Conservation (phyloP, 2,113 vertebrate genomes). For the Hippocampus zosterae region DNA sequence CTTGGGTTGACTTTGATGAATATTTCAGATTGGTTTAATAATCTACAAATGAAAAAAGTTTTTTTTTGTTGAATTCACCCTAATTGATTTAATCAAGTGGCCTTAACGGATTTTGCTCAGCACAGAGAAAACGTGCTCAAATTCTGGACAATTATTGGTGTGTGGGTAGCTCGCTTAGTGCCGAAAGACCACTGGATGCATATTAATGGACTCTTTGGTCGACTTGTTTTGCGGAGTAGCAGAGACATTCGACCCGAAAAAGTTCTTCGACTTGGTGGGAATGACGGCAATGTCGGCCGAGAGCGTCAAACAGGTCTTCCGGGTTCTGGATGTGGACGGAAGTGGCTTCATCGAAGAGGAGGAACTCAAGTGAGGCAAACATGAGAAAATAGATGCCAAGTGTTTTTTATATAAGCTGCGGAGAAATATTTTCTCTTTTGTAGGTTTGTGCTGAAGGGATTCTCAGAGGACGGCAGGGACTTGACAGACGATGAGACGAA, state of each 20-base stretch:
- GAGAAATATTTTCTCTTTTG: not conserved
- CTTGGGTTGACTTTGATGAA: no score
- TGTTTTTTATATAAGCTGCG: not conserved
- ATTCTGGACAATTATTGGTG: not conserved
- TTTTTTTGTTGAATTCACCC: no score
- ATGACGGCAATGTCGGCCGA: conserved; percentile 84
- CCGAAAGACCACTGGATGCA: not conserved
- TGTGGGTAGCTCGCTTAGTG: not conserved
- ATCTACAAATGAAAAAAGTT: no score
- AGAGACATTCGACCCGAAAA: conserved; percentile 88
- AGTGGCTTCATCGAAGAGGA: conserved; percentile 94
- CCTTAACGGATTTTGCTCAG: not conserved
- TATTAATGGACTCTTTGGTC: not conserved
- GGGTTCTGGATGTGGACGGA: conserved; percentile 86
- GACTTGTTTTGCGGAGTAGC: conserved; percentile 47
- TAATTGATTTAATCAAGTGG: not conserved
- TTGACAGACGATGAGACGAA: conserved; percentile 86
- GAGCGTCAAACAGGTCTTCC: conserved; percentile 85
- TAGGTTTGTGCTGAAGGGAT: conserved; percentile 87
- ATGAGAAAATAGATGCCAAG: not conserved
- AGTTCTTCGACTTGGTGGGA: conserved; percentile 90
- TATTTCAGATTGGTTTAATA: no score
- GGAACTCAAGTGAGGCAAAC: conserved; percentile 84
- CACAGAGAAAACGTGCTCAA: not conserved
- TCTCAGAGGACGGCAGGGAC: conserved; percentile 81